phyloP scores from a whole-genome alignment of 2,888 invertebrate species.

The Melikaiella ostensackeni region DNA sequence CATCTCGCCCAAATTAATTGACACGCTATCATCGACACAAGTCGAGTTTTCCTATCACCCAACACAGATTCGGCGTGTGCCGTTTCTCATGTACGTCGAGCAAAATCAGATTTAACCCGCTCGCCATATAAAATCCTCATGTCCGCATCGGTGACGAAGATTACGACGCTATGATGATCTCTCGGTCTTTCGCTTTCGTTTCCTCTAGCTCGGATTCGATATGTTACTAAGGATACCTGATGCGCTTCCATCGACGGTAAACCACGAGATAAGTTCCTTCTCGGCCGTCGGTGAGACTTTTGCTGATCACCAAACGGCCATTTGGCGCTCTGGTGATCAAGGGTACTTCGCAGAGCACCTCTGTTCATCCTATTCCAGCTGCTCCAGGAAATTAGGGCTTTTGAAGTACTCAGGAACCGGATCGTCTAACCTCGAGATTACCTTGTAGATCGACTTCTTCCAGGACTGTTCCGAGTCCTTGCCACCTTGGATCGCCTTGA shows the following conservation, averaged over 20 bases:
- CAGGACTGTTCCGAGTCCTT: constrained; percentile 99
- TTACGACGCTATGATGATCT: constrained; percentile 48
- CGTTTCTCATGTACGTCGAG: constrained; percentile 46
- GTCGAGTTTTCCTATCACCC: constrained; percentile 48
- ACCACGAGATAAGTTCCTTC: constrained; percentile 62
- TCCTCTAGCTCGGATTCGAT: constrained; percentile 67
- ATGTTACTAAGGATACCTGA: constrained; percentile 76
- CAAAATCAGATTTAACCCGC: constrained; percentile 1
- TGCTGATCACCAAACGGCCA: constrained; percentile 53
- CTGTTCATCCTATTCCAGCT: constrained; percentile 86
- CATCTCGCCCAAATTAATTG: constrained; percentile 41
- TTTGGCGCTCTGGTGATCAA: constrained; percentile 48
- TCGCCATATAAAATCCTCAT: constrained; percentile 20
- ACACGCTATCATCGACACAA: constrained; percentile 46
- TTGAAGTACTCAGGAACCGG: constrained; percentile 99
- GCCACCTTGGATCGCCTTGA: constrained; percentile 97
- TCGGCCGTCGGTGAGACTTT: constrained; percentile 60
- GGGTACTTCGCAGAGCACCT: constrained; percentile 44
- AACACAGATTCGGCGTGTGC: constrained; percentile 52
- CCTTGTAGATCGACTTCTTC: constrained; percentile 99
- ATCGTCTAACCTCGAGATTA: constrained; percentile 99
- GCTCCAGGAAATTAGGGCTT: constrained; percentile 99
- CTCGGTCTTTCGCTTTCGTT: constrained; percentile 52
- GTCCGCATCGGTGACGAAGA: constrained; percentile 26
- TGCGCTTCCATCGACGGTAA: constrained; percentile 65